These are phyloP conservation scores for Drosophila conformis DNA, from an alignment of 2,888 invertebrate genomes.

Conservation along the genomic window DNA sequence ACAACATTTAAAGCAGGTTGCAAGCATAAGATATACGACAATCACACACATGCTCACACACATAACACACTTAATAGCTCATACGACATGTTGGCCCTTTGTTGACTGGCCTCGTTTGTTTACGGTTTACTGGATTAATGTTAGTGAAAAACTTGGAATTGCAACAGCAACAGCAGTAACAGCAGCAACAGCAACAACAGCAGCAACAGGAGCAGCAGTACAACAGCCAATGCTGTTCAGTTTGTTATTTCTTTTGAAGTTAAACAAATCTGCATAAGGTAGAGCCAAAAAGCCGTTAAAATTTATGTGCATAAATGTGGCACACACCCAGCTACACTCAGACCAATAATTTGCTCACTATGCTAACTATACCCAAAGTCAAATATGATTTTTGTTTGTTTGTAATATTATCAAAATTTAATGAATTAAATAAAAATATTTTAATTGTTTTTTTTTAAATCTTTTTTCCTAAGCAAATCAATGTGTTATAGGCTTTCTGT, in stretches of 20 bases:
- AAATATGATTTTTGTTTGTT: background rate
- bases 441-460: background rate
- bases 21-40: constrained; percentile 53
- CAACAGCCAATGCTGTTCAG: constrained; percentile 52
- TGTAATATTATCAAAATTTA: background rate
- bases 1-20: constrained; percentile 31
- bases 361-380: background rate
- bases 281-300: constrained; percentile 67
- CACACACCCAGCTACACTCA: constrained; percentile 22
- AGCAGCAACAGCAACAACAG: constrained; percentile 4
- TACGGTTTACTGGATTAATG: constrained; percentile 79
- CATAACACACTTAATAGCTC: constrained; percentile 70
- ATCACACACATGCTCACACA: constrained; percentile 18
- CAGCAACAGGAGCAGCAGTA: constrained; percentile 20
- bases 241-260: constrained; percentile 75
- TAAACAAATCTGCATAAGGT: constrained; percentile 77
- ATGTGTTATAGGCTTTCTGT: background rate
- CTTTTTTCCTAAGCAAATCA: background rate
- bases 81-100: constrained; percentile 72
- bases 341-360: background rate
- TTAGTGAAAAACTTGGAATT: constrained; percentile 45
- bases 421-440: background rate
- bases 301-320: constrained; percentile 73
- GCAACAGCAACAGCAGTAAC: constrained; percentile 13
- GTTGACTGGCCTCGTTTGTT: constrained; percentile 75